These are phyloP conservation scores for Holotrichia oblita DNA, from an alignment of 1,140 invertebrate species.

Conservation along the genomic window DNA sequence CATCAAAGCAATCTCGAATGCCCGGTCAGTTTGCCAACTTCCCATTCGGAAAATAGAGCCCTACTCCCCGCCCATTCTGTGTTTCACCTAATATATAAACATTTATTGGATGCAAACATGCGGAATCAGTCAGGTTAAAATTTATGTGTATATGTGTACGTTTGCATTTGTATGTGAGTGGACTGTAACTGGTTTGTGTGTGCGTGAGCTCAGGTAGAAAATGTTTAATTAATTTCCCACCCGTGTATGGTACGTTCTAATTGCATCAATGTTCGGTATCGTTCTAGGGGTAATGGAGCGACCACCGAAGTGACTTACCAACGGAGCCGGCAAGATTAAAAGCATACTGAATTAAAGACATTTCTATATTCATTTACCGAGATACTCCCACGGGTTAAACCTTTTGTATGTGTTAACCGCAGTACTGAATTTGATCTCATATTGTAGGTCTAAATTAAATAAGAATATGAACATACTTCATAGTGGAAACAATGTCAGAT, in stretches of 20 bases:
- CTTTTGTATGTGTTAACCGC: not conserved
- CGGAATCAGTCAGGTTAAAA: constrained; percentile 14
- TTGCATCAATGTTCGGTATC: not conserved
- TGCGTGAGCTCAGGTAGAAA: constrained; percentile 18
- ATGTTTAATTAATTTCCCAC: constrained; percentile 33
- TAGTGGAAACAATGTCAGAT: no score
- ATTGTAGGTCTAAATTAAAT: not conserved
- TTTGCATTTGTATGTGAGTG: not conserved
- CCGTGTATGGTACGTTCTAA: constrained; percentile 14
- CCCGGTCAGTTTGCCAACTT: not conserved
- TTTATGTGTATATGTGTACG: constrained; percentile 10
- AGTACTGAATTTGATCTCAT: not conserved
- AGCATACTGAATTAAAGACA: not conserved
- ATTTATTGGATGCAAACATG: constrained; percentile 38
- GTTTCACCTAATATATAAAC: constrained; percentile 25
- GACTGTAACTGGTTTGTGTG: not conserved
- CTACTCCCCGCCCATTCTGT: not conserved
- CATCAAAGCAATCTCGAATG: not conserved
- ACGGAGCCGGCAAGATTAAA: not conserved
- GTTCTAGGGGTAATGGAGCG: not conserved
- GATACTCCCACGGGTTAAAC: not conserved
- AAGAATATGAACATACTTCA: not conserved
- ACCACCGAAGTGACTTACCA: not conserved
- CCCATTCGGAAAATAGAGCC: not conserved
- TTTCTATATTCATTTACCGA: constrained; percentile 11